Evolutionary conservation across 1,140 invertebrate species (phyloP).

Genomic region (Drosophila mojavensis): DNA sequence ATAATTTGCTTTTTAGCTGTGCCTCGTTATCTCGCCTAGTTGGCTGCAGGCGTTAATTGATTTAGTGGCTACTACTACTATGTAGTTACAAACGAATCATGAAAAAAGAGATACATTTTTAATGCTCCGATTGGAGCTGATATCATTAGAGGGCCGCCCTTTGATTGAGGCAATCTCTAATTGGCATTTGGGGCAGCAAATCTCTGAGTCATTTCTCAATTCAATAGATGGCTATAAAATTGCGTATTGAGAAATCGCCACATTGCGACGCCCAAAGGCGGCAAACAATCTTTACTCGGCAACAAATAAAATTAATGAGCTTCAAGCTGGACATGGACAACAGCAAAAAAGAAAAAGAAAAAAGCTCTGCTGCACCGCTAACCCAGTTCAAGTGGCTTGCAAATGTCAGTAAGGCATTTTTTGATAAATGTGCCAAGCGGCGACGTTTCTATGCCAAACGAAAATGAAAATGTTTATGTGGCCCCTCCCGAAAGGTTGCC

Average conservation of each 20-base stretch:
- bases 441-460: constrained; percentile 60
- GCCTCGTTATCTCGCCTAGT: constrained; percentile 44
- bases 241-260: constrained; percentile 74
- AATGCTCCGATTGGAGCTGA: constrained; percentile 32
- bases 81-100: constrained; percentile 26
- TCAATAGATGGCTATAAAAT: constrained; percentile 53
- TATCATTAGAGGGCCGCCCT: constrained; percentile 60
- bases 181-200: constrained; percentile 36
- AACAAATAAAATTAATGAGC: constrained; percentile 75
- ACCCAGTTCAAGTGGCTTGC: constrained; percentile 73
- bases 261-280: constrained; percentile 39
- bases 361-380: constrained; percentile 50
- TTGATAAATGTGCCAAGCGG: constrained; percentile 76
- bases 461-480: constrained; percentile 73
- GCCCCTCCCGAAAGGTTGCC: constrained; percentile 76
- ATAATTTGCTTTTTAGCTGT: constrained; percentile 58
- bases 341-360: background rate
- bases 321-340: constrained; percentile 37
- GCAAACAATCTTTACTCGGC: constrained; percentile 50
- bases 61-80: constrained; percentile 30
- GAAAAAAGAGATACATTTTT: constrained; percentile 65
- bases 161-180: constrained; percentile 55
- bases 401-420: constrained; percentile 78
- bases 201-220: constrained; percentile 47
- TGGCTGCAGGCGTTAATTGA: constrained; percentile 67